Base-by-base conservation (phyloP, 1,140 invertebrate species). In the Manduca sexta region DNA sequence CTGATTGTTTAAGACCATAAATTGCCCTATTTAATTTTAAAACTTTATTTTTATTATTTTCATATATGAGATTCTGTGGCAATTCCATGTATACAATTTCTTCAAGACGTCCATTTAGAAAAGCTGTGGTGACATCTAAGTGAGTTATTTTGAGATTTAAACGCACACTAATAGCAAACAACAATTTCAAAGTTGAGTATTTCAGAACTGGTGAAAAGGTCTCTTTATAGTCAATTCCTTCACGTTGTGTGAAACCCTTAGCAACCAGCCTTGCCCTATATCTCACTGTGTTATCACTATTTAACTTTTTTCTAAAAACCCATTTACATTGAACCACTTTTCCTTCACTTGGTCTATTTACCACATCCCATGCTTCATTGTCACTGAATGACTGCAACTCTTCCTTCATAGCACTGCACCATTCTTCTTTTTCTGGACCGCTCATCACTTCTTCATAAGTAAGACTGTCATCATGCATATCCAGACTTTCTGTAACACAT, bases 331-430 rank as follows among this genome's bases (percentile, higher is more conserved):
- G 4, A 2, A 44, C 60, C 12, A 67, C 45, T 47, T 52, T 69
- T 14, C 46, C 50, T 13, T 57, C 33, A 33, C 43, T 42, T 34
- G 79, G 74, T 42, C 49, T 47, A 11, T 74, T 54, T 8, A 70
- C 63, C 13, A 76, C 29, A 12, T 71, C 59, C 69, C 76, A 79
- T 14, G 75, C 58, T 11, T 76, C 41, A 46, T 71, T 73, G 39
- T 71, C 58, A 45, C 49, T 17, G 37, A 78, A 66, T 16, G 59
- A 69, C 6, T 58, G 30, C 14, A 74, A 7, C 34, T 76, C 65
- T 33, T 69, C 59, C 16, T 55, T n/a, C 51, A 69, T 71, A 2
- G 69, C 65, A 18, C 58, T 21, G 0, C 12, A 3, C 51, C 51
- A 59, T 14, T 54, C 21, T 3, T 47, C 45, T 40, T 40, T 37